Conservation (phyloP, 2,113 vertebrate species). For the Condylura cristata region DNA sequence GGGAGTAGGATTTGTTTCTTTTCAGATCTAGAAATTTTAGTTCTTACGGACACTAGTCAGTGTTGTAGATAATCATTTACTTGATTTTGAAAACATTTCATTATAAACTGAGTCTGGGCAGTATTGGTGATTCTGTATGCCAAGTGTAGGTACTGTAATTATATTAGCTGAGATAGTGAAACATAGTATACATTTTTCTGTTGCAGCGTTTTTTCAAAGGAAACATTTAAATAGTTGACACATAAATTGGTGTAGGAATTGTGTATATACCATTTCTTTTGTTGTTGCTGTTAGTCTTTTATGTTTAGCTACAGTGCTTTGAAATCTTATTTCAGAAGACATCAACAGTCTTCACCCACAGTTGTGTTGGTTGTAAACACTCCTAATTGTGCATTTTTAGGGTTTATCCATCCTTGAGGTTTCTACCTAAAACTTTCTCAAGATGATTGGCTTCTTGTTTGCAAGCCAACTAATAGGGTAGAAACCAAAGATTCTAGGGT, state of each 20-base stretch:
- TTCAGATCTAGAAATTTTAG: constrained; percentile 94
- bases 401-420: constrained; percentile 88
- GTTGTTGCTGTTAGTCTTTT: constrained; percentile 89
- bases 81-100: constrained; percentile 92
- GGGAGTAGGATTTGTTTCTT: constrained; percentile 94
- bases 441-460: constrained; percentile 88
- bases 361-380: constrained; percentile 89
- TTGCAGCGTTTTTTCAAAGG: constrained; percentile 90
- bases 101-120: constrained; percentile 91
- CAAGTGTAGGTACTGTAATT: constrained; percentile 89
- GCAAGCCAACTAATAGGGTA: constrained; percentile 87
- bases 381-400: constrained; percentile 89
- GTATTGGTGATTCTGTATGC: constrained; percentile 84
- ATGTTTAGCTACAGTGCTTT: constrained; percentile 91
- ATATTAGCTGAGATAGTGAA: constrained; percentile 93
- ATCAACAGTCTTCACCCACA: constrained; percentile 90
- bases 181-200: constrained; percentile 92
- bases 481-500: constrained; percentile 93
- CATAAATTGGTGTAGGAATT: constrained; percentile 90
- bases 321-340: constrained; percentile 90
- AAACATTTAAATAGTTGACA: constrained; percentile 91
- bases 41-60: constrained; percentile 92
- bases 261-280: constrained; percentile 93
- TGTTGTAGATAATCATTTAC: constrained; percentile 93
- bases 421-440: constrained; percentile 92